Evolutionary conservation across 37 sponge, comb jelly and placozoan genomes (phyloP).

Genomic region (Hexactinellida sp.): DNA sequence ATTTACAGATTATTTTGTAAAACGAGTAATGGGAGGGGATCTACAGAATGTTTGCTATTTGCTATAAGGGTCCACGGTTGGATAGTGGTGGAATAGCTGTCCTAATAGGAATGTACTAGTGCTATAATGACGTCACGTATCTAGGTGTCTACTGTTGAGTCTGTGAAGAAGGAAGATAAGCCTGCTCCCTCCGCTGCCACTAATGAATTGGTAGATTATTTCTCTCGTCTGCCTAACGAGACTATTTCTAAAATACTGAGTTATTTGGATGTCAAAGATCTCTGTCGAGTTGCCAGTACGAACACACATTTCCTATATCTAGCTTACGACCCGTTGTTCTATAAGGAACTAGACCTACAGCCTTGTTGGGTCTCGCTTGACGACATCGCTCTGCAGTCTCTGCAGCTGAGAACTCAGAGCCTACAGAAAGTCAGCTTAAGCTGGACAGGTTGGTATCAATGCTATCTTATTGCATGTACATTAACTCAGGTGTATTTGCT

Average conservation of each 20-base stretch:
- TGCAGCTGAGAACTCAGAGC: background rate
- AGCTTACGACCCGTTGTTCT: constrained; percentile 50
- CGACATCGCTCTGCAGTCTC: background rate
- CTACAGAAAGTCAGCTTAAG: background rate
- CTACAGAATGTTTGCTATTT: no score
- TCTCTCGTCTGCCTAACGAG: background rate
- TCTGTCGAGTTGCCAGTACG: background rate
- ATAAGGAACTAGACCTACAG: constrained; percentile 43
- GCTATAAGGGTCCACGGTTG: no score
- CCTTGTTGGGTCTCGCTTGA: constrained; percentile 55
- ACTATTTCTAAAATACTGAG: background rate
- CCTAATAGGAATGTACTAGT: no score
- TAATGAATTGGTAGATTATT: background rate
- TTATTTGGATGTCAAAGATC: background rate
- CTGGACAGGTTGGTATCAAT: constrained; percentile 1
- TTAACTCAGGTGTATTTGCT: no score
- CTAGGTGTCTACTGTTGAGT: background rate
- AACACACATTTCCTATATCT: constrained; percentile 30
- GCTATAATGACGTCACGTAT: no score
- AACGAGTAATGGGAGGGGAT: no score
- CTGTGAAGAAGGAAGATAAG: background rate
- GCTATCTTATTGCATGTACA: no score
- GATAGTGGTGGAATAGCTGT: no score
- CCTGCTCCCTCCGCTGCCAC: background rate
- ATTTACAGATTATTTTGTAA: no score